Evolutionary conservation across 2,888 invertebrate genomes (phyloP).

Genomic region (Tanytarsus gracilentus): DNA sequence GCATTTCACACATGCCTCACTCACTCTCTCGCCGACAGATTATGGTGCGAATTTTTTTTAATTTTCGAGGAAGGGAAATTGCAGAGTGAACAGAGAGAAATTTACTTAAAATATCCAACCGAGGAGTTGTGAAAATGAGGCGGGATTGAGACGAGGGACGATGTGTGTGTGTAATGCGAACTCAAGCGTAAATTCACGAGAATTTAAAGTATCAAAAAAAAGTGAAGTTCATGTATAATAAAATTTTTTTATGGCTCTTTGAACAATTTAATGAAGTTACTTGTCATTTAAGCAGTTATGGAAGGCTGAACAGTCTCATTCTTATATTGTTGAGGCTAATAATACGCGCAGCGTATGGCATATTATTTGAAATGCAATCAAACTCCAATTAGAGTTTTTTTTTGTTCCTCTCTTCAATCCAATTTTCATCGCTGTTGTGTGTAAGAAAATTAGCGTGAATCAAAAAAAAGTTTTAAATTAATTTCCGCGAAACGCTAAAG

Average conservation of each 20-base stretch:
- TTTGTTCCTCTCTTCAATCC: not conserved
- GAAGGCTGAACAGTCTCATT: not conserved
- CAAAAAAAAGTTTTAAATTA: too few species aligned
- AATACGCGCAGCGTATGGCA: too few species aligned
- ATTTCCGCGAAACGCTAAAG: too few species aligned
- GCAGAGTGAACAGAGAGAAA: too few species aligned
- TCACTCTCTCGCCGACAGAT: not conserved
- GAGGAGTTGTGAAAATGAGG: slow-evolving; percentile 7
- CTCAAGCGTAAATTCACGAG: not conserved
- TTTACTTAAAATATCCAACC: not conserved
- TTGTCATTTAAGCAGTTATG: slow-evolving; percentile 3
- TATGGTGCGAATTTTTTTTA: not conserved
- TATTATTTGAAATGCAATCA: too few species aligned
- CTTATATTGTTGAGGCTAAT: not conserved
- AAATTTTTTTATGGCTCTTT: slow-evolving; percentile 4
- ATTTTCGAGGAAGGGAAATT: too few species aligned
- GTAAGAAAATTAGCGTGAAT: too few species aligned
- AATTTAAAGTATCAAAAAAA: not conserved
- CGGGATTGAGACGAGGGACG: not conserved
- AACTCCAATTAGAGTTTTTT: not conserved
- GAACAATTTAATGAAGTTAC: slow-evolving; percentile 8
- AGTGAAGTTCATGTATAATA: not conserved
- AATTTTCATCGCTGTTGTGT: slow-evolving; percentile 4
- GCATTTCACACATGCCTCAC: slow-evolving; percentile 9
- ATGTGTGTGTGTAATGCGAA: not conserved